A percentile compares a stretch with the other conserved stretches of the same genome.
phyloP scores from a whole-genome alignment of 1,140 invertebrate genomes.

The Lanistes nyassanus region DNA sequence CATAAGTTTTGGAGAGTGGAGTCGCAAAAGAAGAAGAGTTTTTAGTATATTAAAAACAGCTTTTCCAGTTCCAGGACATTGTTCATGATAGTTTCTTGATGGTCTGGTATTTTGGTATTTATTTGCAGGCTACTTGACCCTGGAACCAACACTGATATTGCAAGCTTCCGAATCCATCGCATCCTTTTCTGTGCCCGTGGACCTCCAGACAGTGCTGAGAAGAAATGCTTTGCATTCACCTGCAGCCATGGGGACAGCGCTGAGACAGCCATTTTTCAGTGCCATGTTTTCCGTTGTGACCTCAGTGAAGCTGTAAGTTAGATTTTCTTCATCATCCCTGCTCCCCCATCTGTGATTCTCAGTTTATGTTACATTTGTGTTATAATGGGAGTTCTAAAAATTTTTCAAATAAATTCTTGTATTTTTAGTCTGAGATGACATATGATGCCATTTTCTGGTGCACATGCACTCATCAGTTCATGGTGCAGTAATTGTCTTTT shows the following conservation, averaged over 20 bases:
- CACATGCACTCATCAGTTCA: too few relatives aligned
- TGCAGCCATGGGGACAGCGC: conserved; percentile 90
- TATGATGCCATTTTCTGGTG: too few relatives aligned
- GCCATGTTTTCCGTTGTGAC: conserved; percentile 96
- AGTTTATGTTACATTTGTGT: conserved; percentile 1
- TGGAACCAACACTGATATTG: conserved; percentile 83
- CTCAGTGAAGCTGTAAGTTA: conserved; percentile 95
- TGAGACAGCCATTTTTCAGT: conserved; percentile 92
- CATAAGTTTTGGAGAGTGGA: too few relatives aligned
- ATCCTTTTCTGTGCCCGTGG: conserved; percentile 96
- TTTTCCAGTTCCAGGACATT: not conserved
- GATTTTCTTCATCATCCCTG: conserved; percentile 1
- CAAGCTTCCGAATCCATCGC: conserved; percentile 89
- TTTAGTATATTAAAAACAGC: too few relatives aligned
- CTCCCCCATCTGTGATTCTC: conserved; percentile 5
- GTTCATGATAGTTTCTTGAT: not conserved
- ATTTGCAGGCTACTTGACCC: conserved; percentile 86
- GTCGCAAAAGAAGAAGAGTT: too few relatives aligned
- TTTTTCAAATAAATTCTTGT: not conserved
- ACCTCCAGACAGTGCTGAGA: conserved; percentile 82
- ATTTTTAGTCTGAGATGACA: too few relatives aligned
- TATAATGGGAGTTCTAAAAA: too few relatives aligned
- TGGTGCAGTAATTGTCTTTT: conserved; percentile 17
- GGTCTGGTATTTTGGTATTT: conserved; percentile 7
- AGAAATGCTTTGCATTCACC: conserved; percentile 96